phyloP scores from a whole-genome alignment of 2,113 vertebrate genomes.

The Cairina moschata region DNA sequence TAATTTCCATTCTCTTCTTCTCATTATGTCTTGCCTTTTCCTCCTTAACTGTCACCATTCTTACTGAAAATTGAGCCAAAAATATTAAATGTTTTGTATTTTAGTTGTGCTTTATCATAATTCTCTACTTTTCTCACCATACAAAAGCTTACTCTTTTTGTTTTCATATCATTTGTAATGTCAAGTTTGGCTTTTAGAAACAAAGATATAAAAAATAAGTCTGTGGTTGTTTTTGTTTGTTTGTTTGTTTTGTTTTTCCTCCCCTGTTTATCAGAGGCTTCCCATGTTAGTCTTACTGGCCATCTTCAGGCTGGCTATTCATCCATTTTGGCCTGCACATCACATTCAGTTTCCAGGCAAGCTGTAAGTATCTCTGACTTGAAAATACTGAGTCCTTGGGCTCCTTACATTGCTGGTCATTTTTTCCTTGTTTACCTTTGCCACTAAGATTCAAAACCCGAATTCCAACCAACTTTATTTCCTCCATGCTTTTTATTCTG shows the following conservation, averaged over 20 bases:
- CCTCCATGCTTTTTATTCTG: background rate
- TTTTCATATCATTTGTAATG: background rate
- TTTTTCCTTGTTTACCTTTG: background rate
- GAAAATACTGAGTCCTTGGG: background rate
- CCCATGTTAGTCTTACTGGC: background rate
- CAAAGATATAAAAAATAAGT: background rate
- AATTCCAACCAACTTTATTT: background rate
- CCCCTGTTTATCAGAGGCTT: background rate
- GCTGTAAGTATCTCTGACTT: background rate
- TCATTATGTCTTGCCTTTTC: background rate
- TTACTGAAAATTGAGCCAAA: background rate
- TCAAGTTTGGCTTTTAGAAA: background rate
- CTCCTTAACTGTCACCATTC: background rate
- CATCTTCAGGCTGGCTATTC: background rate
- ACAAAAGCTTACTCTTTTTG: background rate
- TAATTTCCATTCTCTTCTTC: slow-evolving; percentile 18
- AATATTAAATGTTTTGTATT: background rate
- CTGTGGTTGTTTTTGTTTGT: no score
- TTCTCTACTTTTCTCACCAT: background rate
- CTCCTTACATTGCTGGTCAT: background rate
- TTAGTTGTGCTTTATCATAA: background rate
- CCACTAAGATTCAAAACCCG: background rate
- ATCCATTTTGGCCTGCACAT: background rate
- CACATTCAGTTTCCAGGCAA: background rate
- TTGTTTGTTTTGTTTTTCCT: no score